These are phyloP conservation scores for Hybognathus amarus DNA, from an alignment of 2,797 vertebrate genomes.

Conservation along the genomic window DNA sequence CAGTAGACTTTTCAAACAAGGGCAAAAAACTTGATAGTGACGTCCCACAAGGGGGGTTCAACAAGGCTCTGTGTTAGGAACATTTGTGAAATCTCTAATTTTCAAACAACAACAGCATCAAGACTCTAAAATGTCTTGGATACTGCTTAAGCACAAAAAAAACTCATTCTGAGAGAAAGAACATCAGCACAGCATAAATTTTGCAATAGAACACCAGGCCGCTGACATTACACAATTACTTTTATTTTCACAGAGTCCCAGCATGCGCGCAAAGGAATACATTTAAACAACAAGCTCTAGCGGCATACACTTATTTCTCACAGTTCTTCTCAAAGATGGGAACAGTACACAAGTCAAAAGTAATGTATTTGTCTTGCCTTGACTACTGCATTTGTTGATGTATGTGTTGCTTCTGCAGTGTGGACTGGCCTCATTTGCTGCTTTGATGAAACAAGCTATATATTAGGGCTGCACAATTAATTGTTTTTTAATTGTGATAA, in stretches of 20 bases:
- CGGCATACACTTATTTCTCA: neutral
- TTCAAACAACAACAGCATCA: conserved; percentile 65
- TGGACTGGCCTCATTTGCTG: neutral
- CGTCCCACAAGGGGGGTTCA: conserved; percentile 39
- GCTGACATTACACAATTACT: conserved; percentile 32
- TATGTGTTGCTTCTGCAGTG: neutral
- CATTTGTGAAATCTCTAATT: conserved; percentile 66
- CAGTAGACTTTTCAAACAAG: neutral
- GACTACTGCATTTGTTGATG: neutral
- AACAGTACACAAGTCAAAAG: conserved; percentile 17
- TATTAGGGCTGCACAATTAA: neutral
- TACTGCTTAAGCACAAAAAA: conserved; percentile 59
- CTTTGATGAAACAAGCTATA: neutral
- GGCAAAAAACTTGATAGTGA: conserved; percentile 7
- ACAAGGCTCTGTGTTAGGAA: conserved; percentile 69
- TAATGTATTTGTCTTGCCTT: conserved; percentile 6
- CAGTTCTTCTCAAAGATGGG: neutral
- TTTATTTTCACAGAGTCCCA: conserved; percentile 35
- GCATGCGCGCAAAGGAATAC: conserved; percentile 25
- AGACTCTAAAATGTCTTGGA: conserved; percentile 70
- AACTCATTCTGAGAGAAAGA: conserved; percentile 46
- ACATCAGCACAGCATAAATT: conserved; percentile 36
- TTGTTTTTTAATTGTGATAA: neutral
- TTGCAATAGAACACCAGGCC: conserved; percentile 27
- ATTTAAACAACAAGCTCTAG: conserved; percentile 16